Evolutionary conservation across 2,888 invertebrate species (phyloP).

Genomic region (Watsonalla binaria): DNA sequence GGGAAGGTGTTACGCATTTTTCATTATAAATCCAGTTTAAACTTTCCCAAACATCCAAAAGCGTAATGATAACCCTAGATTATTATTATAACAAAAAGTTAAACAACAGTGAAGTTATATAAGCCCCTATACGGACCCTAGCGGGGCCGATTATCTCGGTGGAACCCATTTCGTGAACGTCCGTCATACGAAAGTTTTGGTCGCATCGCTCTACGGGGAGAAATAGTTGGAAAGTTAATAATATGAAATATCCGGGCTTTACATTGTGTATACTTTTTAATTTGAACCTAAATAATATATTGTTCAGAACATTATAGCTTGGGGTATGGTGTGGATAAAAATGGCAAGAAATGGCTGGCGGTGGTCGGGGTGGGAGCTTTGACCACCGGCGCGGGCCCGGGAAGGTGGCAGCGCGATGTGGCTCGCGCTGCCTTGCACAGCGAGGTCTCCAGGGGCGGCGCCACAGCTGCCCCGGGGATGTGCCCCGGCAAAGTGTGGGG

Average conservation of each 20-base stretch:
- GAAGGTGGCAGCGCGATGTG: too few species aligned
- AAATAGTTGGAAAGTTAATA: constrained; percentile 28
- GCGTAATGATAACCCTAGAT: not conserved
- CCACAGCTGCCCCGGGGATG: too few species aligned
- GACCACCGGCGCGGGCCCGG: too few species aligned
- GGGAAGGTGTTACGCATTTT: too few species aligned
- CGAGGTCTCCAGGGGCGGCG: too few species aligned
- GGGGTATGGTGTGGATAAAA: too few species aligned
- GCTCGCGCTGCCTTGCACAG: too few species aligned
- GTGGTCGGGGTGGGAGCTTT: too few species aligned
- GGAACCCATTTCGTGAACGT: constrained; percentile 12
- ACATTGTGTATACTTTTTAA: constrained; percentile 2
- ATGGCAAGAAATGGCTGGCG: too few species aligned
- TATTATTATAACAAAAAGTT: not conserved
- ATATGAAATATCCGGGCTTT: constrained; percentile 17
- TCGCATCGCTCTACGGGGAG: constrained; percentile 26
- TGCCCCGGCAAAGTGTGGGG: too few species aligned
- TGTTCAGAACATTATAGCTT: too few species aligned
- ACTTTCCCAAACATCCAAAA: not conserved
- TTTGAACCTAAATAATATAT: not conserved
- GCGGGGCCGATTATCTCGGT: constrained; percentile 14
- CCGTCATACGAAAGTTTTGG: constrained; percentile 27
- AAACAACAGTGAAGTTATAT: not conserved
- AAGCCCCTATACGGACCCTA: not conserved
- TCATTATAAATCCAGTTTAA: too few species aligned